These are phyloP conservation scores for Pimephales promelas DNA, from an alignment of 2,113 vertebrate species.

Conservation along the genomic window DNA sequence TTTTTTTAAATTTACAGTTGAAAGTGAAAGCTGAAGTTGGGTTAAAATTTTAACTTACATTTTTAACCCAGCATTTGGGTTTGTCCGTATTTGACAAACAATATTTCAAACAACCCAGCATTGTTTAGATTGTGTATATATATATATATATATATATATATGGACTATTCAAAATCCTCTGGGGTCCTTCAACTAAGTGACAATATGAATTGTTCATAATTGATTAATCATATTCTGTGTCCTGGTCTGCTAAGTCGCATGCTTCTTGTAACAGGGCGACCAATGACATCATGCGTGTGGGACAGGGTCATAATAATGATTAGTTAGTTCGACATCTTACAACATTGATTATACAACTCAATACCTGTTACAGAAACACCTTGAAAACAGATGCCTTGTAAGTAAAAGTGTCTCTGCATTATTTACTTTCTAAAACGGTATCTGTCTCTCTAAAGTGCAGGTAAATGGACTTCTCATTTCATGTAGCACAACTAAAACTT, in stretches of 20 bases:
- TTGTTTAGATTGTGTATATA: too few species aligned
- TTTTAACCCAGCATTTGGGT: too few species aligned
- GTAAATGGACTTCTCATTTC: neutral
- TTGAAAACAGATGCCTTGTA: neutral
- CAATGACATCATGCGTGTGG: neutral
- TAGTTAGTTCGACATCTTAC: neutral
- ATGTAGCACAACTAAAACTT: neutral
- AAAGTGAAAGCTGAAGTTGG: too few species aligned
- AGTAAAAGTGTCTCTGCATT: neutral
- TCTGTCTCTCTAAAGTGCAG: constrained; percentile 5
- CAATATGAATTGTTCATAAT: neutral
- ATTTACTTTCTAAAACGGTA: neutral
- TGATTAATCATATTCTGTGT: neutral
- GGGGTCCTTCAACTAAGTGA: neutral
- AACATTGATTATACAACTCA: neutral
- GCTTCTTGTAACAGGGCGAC: neutral
- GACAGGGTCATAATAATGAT: neutral
- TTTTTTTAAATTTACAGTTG: too few species aligned
- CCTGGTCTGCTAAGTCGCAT: neutral
- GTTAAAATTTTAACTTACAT: too few species aligned
- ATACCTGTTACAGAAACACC: neutral
- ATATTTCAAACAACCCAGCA: too few species aligned
- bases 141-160: neutral
- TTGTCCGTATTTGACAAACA: too few species aligned
- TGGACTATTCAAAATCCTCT: neutral